Percentiles rank a stretch among this genome's conserved stretches.
These are phyloP conservation scores for Phanerotoma sp. DNA, from an alignment of 2,888 invertebrate genomes.

Conservation along the genomic window DNA sequence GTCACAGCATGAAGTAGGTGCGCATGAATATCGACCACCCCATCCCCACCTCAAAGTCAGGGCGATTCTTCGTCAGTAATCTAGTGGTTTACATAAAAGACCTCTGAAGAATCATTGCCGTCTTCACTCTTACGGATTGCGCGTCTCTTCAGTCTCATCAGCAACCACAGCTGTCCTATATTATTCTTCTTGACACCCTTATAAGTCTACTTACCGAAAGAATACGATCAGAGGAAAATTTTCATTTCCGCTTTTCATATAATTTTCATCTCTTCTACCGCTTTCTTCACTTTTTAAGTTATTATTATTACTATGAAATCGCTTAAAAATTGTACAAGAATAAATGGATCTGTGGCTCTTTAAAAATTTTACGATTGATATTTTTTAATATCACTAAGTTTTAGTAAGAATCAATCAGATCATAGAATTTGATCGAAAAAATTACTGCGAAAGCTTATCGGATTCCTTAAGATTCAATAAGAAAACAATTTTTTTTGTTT, in stretches of 20 bases:
- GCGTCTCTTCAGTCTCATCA: slow-evolving; percentile 16
- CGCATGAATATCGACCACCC: slow-evolving; percentile 50
- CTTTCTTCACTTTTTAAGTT: too few relatives aligned
- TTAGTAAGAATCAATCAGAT: too few relatives aligned
- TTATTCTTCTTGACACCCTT: slow-evolving; percentile 27
- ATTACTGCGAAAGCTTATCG: too few relatives aligned
- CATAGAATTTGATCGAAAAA: too few relatives aligned
- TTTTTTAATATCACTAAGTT: too few relatives aligned
- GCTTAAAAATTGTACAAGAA: too few relatives aligned
- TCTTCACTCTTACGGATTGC: slow-evolving; percentile 19
- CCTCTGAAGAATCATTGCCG: slow-evolving; percentile 26
- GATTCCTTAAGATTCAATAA: too few relatives aligned
- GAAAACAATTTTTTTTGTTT: too few relatives aligned
- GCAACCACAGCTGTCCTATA: slow-evolving; percentile 18
- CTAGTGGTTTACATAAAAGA: slow-evolving; percentile 6
- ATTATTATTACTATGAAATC: too few relatives aligned
- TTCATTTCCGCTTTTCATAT: not conserved
- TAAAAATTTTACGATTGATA: too few relatives aligned
- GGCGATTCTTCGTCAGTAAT: slow-evolving; percentile 25
- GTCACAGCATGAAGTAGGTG: slow-evolving; percentile 7
- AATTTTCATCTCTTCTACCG: too few relatives aligned
- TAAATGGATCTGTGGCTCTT: too few relatives aligned
- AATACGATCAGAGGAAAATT: not conserved
- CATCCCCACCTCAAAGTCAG: slow-evolving; percentile 34
- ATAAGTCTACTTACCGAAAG: slow-evolving; percentile 4